These are phyloP conservation scores for Clarias batrachus DNA, from an alignment of 2,113 vertebrate genomes.

Conservation along the genomic window DNA sequence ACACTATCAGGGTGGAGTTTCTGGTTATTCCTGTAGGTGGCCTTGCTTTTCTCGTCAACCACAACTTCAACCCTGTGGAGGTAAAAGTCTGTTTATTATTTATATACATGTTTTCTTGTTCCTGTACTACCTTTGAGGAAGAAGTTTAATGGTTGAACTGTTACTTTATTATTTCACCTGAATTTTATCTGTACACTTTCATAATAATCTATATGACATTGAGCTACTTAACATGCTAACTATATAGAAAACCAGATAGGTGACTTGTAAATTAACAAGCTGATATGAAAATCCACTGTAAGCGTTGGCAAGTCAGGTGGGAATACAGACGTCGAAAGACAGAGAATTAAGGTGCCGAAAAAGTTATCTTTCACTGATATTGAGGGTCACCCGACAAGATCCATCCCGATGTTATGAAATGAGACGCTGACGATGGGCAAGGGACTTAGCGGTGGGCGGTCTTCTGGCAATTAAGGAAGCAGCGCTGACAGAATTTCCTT, in stretches of 20 bases:
- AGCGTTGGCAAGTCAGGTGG: no score
- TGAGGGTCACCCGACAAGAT: no score
- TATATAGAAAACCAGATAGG: not conserved
- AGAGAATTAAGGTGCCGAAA: no score
- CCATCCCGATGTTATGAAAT: no score
- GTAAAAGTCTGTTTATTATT: constrained; percentile 65
- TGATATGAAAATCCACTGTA: not conserved
- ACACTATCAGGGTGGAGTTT: constrained; percentile 97
- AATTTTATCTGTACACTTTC: not conserved
- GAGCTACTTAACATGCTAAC: not conserved
- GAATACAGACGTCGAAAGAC: no score
- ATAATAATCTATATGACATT: not conserved
- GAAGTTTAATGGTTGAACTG: not conserved
- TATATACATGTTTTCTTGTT: not conserved
- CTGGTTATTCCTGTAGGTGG: constrained; percentile 95
- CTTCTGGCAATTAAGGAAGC: no score
- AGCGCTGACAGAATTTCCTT: no score
- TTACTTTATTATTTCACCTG: not conserved
- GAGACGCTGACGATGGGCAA: no score
- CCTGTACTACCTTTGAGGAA: not conserved
- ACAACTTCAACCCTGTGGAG: constrained; percentile 98
- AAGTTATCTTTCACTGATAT: no score
- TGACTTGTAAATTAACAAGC: not conserved
- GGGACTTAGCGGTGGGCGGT: no score
- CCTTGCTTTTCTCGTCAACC: constrained; percentile 93